Evolutionary conservation across 2,113 vertebrate genomes (phyloP).

Genomic region (Aplodontia rufa): DNA sequence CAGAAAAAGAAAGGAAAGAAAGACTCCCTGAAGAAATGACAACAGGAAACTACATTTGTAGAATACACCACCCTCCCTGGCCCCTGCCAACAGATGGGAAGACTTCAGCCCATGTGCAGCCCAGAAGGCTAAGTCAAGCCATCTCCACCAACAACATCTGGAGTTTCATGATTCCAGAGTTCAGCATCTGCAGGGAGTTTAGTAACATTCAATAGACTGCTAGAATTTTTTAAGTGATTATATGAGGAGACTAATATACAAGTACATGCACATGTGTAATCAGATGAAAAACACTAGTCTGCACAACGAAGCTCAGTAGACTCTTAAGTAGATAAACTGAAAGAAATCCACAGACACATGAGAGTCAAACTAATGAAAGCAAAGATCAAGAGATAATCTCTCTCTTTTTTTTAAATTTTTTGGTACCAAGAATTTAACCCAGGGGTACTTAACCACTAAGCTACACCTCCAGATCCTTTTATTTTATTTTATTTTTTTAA

Average conservation of each 20-base stretch:
- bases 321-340: neutral
- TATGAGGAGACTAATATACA: neutral
- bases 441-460: too few species aligned
- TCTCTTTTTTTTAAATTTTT: too few species aligned
- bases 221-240: neutral
- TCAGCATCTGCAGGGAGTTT: slow-evolving; percentile 55
- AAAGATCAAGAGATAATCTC: neutral
- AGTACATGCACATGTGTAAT: neutral
- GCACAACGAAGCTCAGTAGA: neutral
- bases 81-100: slow-evolving; percentile 91
- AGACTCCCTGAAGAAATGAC: neutral
- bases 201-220: neutral
- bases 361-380: neutral
- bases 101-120: slow-evolving; percentile 83
- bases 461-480: too few species aligned
- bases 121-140: slow-evolving; percentile 67
- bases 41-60: neutral
- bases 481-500: too few species aligned
- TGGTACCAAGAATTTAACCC: too few species aligned
- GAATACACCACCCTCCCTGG: neutral
- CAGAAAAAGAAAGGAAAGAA: neutral
- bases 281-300: neutral
- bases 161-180: slow-evolving; percentile 77
- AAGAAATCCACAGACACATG: neutral
- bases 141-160: slow-evolving; percentile 66